Evolutionary conservation across 2,113 vertebrate species (phyloP).

Genomic region (Paralichthys olivaceus): DNA sequence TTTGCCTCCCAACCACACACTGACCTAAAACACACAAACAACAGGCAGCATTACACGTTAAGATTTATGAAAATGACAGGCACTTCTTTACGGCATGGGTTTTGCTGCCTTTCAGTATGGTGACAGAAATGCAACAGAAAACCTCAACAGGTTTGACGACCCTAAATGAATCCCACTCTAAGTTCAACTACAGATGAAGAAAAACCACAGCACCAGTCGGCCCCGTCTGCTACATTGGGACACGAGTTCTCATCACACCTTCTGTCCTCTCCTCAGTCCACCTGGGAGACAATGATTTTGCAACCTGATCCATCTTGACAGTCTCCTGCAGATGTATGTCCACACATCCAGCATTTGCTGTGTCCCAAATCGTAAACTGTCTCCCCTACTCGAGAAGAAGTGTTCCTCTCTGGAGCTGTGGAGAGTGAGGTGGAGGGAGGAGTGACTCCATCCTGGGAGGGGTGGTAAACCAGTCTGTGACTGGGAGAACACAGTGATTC

Average conservation of each 20-base stretch:
- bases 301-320: neutral
- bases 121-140: too few relatives aligned
- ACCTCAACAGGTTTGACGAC: too few relatives aligned
- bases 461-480: neutral
- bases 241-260: neutral
- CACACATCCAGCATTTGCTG: neutral
- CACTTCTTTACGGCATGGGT: too few relatives aligned
- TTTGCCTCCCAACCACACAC: too few relatives aligned
- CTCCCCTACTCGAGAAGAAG: neutral
- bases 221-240: neutral
- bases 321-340: neutral
- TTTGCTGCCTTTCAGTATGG: neutral
- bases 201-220: neutral
- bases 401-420: neutral
- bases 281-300: neutral
- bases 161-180: too few relatives aligned
- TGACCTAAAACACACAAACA: too few relatives aligned
- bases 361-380: slow-evolving; percentile 10
- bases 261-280: neutral
- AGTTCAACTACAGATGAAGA: neutral
- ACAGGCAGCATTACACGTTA: neutral
- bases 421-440: neutral
- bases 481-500: neutral
- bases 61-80: neutral
- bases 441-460: neutral